Evolutionary conservation across 2,888 invertebrate genomes (phyloP).

Genomic region (Tipula confusa): DNA sequence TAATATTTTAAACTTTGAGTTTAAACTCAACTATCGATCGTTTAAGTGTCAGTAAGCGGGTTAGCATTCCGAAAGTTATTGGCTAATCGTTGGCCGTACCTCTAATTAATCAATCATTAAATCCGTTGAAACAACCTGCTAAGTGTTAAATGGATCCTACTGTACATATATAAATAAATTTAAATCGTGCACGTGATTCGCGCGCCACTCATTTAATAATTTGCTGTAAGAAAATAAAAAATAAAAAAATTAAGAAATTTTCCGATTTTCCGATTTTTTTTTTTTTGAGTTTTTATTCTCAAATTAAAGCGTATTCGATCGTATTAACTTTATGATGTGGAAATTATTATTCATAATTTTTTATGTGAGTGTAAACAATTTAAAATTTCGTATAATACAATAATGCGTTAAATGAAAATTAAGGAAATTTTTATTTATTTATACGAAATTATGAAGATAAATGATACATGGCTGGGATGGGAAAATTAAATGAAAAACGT

Average conservation of each 20-base stretch:
- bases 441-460: neutral
- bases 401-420: constrained; percentile 10
- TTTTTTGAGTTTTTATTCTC: neutral
- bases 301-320: neutral
- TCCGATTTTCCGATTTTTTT: constrained; percentile 3
- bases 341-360: constrained; percentile 25
- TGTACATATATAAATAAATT: no score
- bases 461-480: neutral
- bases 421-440: neutral
- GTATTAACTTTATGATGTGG: constrained; percentile 12
- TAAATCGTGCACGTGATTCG: neutral
- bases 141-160: no score
- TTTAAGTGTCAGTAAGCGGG: no score
- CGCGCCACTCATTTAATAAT: neutral
- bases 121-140: no score
- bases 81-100: no score
- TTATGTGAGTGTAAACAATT: neutral
- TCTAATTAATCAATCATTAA: no score
- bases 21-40: no score
- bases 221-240: neutral
- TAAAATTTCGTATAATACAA: neutral
- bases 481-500: neutral
- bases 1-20: no score
- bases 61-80: no score
- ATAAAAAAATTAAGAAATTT: constrained; percentile 25